Evolutionary conservation across 2,888 invertebrate genomes (phyloP), one percentile per base, ranked within the genome.

Genomic region (Iphiclides podalirius): DNA sequence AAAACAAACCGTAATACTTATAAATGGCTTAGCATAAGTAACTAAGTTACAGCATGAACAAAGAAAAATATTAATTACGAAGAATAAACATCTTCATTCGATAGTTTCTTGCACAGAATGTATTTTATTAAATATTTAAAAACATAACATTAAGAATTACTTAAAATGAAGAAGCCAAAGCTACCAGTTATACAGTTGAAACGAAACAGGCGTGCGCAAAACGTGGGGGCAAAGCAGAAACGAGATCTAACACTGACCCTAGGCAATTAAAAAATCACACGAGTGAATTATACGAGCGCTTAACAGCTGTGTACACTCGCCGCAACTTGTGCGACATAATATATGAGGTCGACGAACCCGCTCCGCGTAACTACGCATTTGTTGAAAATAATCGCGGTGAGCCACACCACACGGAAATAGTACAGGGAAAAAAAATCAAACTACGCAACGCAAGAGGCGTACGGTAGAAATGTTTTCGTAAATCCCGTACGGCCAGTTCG

Each of bases 341-440:
- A 74, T 74, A 70, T 60, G 63, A 58, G 75, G 72, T 73, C 75
- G 57, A 57, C 55, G 76, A 72, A 72, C 83, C 59, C 63, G 52
- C n/a, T n/a, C 60, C 57, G 55, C 14, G 13, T 35, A 57, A 60
- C 59, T 55, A 65, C 69, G 63, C 60, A 60, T 53, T 59, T 61
- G 56, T 53, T 57, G 49, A 58, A 48, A 59, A 48, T 52, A 52
- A 36, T 41, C 33, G 38, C 28, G n/a, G n/a, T 23, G 40, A 35
- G 26, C 28, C 39, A 26, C 23, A 41, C 33, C 34, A 39, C 13
- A 36, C 48, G 45, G 31, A 48, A 53, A 47, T 47, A 51, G 37
- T n/a, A 2, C 34, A 31, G 23, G 36, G 43, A 54, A 47, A 45
- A 51, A 33, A 9, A 26, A 45, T 39, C 26, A 41, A 34, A 39